phyloP scores from a whole-genome alignment of 30 jellyfish, hydroid and myxozoan species.

The Catostylus mosaicus region DNA sequence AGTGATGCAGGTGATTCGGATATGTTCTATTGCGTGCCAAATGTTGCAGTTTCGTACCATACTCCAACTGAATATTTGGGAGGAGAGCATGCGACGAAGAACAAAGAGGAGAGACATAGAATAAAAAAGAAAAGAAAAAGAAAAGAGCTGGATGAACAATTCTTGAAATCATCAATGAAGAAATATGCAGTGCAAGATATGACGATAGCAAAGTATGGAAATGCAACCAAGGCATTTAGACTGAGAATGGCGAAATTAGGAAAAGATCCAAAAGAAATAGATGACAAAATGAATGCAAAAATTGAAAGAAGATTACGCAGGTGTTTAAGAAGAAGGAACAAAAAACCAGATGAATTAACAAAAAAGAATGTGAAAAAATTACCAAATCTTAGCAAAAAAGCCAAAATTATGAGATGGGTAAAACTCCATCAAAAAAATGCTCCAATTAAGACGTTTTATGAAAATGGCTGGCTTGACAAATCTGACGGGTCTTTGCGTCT shows the following conservation, averaged over 20 bases:
- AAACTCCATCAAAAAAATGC: slow-evolving; percentile 9
- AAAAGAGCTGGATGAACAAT: slow-evolving; percentile 43
- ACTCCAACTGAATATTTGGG: background rate
- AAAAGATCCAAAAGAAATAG: slow-evolving; percentile 41
- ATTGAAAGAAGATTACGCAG: slow-evolving; percentile 35
- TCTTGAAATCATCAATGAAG: slow-evolving; percentile 29
- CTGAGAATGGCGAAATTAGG: slow-evolving; percentile 68
- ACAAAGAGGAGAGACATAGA: slow-evolving; percentile 3
- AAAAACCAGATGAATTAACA: slow-evolving; percentile 20
- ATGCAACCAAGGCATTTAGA: slow-evolving; percentile 69
- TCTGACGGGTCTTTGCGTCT: background rate
- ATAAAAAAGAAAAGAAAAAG: background rate
- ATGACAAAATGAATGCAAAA: slow-evolving; percentile 24
- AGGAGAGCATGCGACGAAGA: background rate
- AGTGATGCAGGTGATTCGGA: slow-evolving; percentile 75
- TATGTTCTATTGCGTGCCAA: slow-evolving; percentile 63
- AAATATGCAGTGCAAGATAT: slow-evolving; percentile 48
- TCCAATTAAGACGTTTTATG: slow-evolving; percentile 11
- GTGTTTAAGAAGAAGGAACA: slow-evolving; percentile 16
- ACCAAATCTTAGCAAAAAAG: slow-evolving; percentile 57
- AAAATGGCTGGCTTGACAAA: slow-evolving; percentile 55
- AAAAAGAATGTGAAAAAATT: slow-evolving; percentile 36
- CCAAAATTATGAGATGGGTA: slow-evolving; percentile 53
- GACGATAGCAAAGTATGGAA: slow-evolving; percentile 47
- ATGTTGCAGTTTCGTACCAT: background rate